Evolutionary conservation across 2,797 vertebrate species (phyloP), one percentile per base, ranked within the genome.

Genomic region (Poliocrania exsul): DNA sequence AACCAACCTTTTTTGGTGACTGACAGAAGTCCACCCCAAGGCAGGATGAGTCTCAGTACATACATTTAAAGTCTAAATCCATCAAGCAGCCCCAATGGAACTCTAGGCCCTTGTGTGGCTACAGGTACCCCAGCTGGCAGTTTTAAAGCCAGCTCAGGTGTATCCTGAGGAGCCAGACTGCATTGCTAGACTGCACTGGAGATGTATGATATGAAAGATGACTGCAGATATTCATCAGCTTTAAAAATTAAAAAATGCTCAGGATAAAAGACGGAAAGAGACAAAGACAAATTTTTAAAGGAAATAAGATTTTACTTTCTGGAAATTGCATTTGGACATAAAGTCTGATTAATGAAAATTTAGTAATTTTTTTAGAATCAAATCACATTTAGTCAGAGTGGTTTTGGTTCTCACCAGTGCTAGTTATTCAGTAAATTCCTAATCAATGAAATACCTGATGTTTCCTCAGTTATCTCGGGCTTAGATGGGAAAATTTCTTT

Each of bases 221-320:
- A 88, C 51, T 7, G 2, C 7, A 79, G 77, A 86, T 64, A 93
- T 70, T 85, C 31, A 83, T 86, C 87, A 77, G 42, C 66, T 90
- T 92, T 82, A 83, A 93, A 95, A 94, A 85, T 62, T 86, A 38
- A 93, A 73, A 77, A 79, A 33, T 25, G 10, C 26, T 69, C 49
- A 77, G 46, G 42, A 64, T 61, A 73, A 94, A 29, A 84, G 67
- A 37, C 80, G 51, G 33, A 96, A 88, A 72, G 74, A 93, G 79
- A 91, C 67, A 88, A 82, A 87, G 86, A 90, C 51, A 84, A 61
- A 87, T 87, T 85, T 72, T 71, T 51, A 58, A 86, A 90, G 93
- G 88, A 95, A 95, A 77, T 92, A 90, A 90, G 83, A 70, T 88
- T 90, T 92, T 86, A 73, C 82, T 89, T 92, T 92, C 91, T 94